phyloP scores from a whole-genome alignment of 1,140 invertebrate genomes.

The Carposina sasakii region DNA sequence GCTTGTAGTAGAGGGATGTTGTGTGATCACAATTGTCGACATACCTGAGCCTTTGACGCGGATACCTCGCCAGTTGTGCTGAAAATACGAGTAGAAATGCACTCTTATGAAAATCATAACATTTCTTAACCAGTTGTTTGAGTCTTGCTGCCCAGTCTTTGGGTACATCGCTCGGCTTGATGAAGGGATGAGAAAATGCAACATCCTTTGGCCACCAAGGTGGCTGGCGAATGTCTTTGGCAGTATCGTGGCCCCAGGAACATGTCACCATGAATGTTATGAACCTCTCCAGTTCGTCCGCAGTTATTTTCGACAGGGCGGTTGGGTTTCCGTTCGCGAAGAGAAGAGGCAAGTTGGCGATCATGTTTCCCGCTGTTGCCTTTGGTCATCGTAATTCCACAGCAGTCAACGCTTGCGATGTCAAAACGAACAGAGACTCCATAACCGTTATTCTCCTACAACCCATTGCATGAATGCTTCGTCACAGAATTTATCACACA shows the following conservation, averaged over 20 bases:
- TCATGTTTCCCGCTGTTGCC: slow-evolving; percentile 66
- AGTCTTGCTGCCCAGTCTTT: slow-evolving; percentile 76
- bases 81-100: slow-evolving; percentile 81
- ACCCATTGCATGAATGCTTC: slow-evolving; percentile 36
- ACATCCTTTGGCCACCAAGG: slow-evolving; percentile 81
- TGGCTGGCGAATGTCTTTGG: slow-evolving; percentile 73
- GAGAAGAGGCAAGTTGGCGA: slow-evolving; percentile 79
- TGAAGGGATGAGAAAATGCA: slow-evolving; percentile 76
- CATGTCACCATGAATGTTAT: slow-evolving; percentile 83
- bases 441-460: slow-evolving; percentile 43
- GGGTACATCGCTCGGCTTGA: slow-evolving; percentile 65
- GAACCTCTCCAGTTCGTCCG: slow-evolving; percentile 78
- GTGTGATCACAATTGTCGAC: slow-evolving; percentile 83
- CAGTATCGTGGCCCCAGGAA: slow-evolving; percentile 77
- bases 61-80: slow-evolving; percentile 77
- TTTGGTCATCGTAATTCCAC: slow-evolving; percentile 57
- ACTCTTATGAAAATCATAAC: slow-evolving; percentile 82
- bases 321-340: slow-evolving; percentile 81
- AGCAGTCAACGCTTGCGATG: slow-evolving; percentile 55
- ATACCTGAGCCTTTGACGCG: slow-evolving; percentile 77
- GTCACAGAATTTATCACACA: slow-evolving; percentile 22
- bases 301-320: slow-evolving; percentile 76
- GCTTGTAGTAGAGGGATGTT: slow-evolving; percentile 79
- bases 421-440: slow-evolving; percentile 30
- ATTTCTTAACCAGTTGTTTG: slow-evolving; percentile 78